Evolutionary conservation across 2,888 invertebrate genomes (phyloP), one percentile per base, ranked within the genome.

Genomic region (Spisula subtruncata): DNA sequence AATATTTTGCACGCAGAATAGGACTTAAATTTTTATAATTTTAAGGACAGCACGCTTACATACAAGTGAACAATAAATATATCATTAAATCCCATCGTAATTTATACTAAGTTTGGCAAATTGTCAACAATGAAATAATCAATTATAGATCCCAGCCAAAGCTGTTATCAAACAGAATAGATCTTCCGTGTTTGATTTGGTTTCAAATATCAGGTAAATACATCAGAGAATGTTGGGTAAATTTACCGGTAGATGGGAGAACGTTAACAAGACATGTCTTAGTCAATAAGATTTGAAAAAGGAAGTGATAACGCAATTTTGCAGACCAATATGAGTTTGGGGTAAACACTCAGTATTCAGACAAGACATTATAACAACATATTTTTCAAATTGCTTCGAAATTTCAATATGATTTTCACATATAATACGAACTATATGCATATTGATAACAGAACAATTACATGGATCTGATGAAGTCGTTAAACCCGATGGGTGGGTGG

Each of bases 121-220:
- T 16, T 75, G 75, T 75, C 75, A 75, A 75, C 75, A 35, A 32
- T 18, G 75, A 18, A 35, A 35, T 66, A 46, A 83, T 83, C 83
- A 83, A 83, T 83, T 56, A 83, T 83, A 66, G 66, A 83, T 83
- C 66, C n/a, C 41, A 35, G n/a, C 56, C 20, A 41, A 60, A 46
- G 20, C 14, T n/a, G 14, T 83, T 35, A 35, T 48, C 32, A 54
- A 81, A 54, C 14, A 51, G 51, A 51, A n/a, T 81, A 81, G 46
- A 81, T 81, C 81, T 81, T 81, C 81, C 81, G 1, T 54, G 51
- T 51, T 25, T 51, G 81, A 29, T 20, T 48, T 14, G 79, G 41
- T 79, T 18, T 41, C 35, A 35, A 79, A 79, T 20, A 79, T 41
- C 35, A 25, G 60, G 60, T 66, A 66, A 66, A 66, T 66, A 16